Evolutionary conservation across 2,888 invertebrate genomes (phyloP).

Genomic region (Tetramorium bicarinatum): DNA sequence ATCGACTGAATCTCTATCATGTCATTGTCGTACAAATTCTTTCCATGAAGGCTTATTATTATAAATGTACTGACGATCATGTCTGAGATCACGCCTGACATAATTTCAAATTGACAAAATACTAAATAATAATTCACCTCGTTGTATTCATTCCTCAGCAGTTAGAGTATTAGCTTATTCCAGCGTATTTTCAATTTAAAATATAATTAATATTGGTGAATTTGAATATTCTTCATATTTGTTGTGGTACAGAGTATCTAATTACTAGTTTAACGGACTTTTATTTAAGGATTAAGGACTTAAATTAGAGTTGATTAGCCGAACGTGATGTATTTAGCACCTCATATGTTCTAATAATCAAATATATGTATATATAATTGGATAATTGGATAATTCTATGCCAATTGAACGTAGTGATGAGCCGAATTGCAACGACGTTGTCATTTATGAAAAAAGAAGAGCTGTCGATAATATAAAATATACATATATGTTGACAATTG

Average conservation of each 20-base stretch:
- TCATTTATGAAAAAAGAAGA: conserved; percentile 14
- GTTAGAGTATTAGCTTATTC: neutral
- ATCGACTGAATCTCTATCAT: conserved; percentile 21
- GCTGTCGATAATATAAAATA: neutral
- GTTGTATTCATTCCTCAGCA: neutral
- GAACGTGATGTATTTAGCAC: conserved; percentile 13
- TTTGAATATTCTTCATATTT: neutral
- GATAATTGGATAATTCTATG: conserved; percentile 15
- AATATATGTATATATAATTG: conserved; percentile 28
- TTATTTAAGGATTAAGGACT: conserved; percentile 10
- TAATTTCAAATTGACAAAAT: neutral
- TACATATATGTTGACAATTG: conserved; percentile 35
- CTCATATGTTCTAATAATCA: conserved; percentile 11
- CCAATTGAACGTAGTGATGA: conserved; percentile 24
- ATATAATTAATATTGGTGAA: neutral
- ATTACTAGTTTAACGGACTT: neutral
- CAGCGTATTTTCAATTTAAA: conserved; percentile 3
- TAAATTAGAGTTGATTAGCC: conserved; percentile 16
- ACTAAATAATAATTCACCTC: neutral
- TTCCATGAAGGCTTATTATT: neutral
- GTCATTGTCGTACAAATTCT: conserved; percentile 5
- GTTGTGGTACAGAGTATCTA: neutral
- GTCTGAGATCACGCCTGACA: neutral
- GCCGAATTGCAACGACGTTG: conserved; percentile 32
- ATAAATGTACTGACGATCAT: neutral